Base-by-base conservation (phyloP, 2,113 vertebrate genomes). In the Melanerpes aurifrons region DNA sequence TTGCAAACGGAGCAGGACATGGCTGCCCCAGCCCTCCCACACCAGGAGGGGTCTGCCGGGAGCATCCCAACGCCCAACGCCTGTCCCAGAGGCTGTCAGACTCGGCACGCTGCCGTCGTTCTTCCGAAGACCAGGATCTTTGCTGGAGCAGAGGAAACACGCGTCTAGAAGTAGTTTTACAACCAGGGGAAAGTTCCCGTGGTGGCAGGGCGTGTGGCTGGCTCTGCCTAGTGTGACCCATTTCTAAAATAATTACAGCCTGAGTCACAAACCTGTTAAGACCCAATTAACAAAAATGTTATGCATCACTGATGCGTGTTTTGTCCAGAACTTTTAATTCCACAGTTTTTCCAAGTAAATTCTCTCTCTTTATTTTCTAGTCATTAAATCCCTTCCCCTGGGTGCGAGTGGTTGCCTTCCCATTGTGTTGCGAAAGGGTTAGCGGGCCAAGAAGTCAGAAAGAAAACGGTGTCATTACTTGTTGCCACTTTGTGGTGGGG, bases 211-310 rank as follows among this genome's bases (percentile, higher is more conserved):
- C 86, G 40, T 9, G 82, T 86, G 73, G 82, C 87, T 83, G 95
- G 95, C 83, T 25, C 96, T 96, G 97, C 95, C 96, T 90, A 91
- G 93, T 82, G 94, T 95, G 98, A 97, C 97, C 97, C 97, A 97
- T 96, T 98, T 98, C 97, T 95, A 78, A 94, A 96, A 94, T 91
- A 96, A 98, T 96, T 97, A 97, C 97, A 95, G 96, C 89, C 78
- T 76, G 96, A 98, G 96, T 97, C 97, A 96, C 97, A 97, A 97
- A 97, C 98, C 97, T 97, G 98, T 97, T 97, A 98, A 98, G 97
- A 97, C 97, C 97, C 97, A 98, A 98, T 98, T 98, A 98, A 98
- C 96, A 97, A 97, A 98, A 97, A 97, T 89, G 97, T 91, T 96
- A 96, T 92, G 98, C 98, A 97, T 96, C 98, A 97, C 72, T 88